Base-by-base conservation (phyloP, 2,797 vertebrate species). In the Alcedo quadribrachys region DNA sequence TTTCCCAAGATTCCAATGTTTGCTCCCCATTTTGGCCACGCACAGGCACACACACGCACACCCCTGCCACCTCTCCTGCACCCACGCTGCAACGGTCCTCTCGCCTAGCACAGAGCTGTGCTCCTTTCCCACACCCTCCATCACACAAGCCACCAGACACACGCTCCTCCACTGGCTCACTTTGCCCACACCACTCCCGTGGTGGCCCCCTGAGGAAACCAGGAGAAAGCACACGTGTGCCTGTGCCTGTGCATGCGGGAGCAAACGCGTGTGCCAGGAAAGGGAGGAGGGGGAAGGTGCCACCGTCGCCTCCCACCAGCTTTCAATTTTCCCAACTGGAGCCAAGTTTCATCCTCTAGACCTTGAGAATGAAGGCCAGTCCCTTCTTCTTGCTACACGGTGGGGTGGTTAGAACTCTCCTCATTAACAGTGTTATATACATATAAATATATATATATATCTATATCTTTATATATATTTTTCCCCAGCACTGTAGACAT, bases 371-470 rank as follows among this genome's bases (percentile, higher is more conserved):
- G 82, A 96, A 94, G 90, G 92, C 87, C 95, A 96, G 87, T 93
- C 91, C 95, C 85, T 97, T 93, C 94, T 96, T 96, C 91, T 95
- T 96, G 96, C 95, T 97, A 94, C 95, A 83, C 9, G 11, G 96
- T 96, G 97, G 93, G 96, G 92, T 96, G 96, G 96, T 97, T 97
- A 98, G 97, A 97, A 96, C 94, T 97, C 96, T 97, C 86, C 97
- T 97, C 97, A 98, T 98, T 97, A 97, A 97, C 97, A 97, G 96
- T 98, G 97, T 97, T 98, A 97, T 97, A 98, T 98, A 98, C 97
- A 97, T 97, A 98, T 97, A 98, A 97, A 98, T 98, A 98, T 97
- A 97, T 97, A 97, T 96, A 95, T 97, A 96, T 97, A 96, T 97
- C 97, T 97, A 97, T 97, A 97, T 97, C 97, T 97, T 97, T 97